A percentile compares a stretch with the other conserved stretches of the same genome.
These are phyloP conservation scores for Saiga tatarica DNA, from an alignment of 2,113 vertebrate species.

Conservation along the genomic window DNA sequence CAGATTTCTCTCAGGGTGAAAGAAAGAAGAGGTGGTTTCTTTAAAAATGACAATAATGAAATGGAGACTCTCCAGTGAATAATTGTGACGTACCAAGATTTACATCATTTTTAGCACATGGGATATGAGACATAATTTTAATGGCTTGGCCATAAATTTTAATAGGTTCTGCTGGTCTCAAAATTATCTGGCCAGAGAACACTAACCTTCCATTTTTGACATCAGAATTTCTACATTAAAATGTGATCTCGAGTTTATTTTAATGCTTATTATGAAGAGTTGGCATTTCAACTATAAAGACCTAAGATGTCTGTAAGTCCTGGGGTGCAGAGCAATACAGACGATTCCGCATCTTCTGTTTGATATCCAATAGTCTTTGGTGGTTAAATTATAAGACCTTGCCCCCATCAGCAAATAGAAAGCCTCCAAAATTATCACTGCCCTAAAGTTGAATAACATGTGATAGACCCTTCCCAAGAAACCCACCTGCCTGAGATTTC, in stretches of 20 bases:
- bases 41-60: neutral
- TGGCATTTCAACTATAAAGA: neutral
- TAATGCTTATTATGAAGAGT: constrained; percentile 34
- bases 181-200: constrained; percentile 49
- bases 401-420: neutral
- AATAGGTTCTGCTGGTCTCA: constrained; percentile 28
- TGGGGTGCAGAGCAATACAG: rapidly evolving
- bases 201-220: constrained; percentile 44
- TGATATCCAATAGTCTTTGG: neutral
- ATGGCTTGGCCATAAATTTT: constrained; percentile 55
- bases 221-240: constrained; percentile 43
- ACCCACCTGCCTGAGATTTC: neutral
- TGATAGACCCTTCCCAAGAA: constrained; percentile 24
- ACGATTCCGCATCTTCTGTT: neutral
- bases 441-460: neutral
- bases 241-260: constrained; percentile 40
- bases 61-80: neutral
- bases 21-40: neutral
- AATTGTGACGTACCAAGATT: constrained; percentile 45
- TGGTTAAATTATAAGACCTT: neutral
- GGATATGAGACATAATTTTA: constrained; percentile 56
- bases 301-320: neutral
- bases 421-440: neutral
- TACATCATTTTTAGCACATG: neutral
- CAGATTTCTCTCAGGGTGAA: constrained; percentile 60